These are phyloP conservation scores for Volucella zonaria DNA, from an alignment of 2,888 invertebrate species.

Conservation along the genomic window DNA sequence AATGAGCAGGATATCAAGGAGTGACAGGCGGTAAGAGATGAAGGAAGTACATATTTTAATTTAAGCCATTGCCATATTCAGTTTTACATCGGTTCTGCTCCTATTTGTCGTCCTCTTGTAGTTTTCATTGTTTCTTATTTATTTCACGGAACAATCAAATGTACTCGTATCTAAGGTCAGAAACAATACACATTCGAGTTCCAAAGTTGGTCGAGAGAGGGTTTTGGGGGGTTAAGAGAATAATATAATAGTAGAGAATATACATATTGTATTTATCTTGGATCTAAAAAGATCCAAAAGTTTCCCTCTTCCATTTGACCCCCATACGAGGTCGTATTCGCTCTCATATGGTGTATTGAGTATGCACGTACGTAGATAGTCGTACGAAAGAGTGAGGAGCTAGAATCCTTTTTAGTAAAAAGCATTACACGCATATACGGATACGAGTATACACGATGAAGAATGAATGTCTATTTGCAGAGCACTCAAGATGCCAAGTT, in stretches of 20 bases:
- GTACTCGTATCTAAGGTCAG: constrained; percentile 46
- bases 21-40: neutral
- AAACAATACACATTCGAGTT: constrained; percentile 2
- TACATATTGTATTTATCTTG: constrained; percentile 68
- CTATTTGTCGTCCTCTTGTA: neutral
- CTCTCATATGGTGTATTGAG: neutral
- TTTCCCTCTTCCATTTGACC: constrained; percentile 50
- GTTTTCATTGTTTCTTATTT: constrained; percentile 38
- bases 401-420: constrained; percentile 74
- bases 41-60: neutral
- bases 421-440: constrained; percentile 69
- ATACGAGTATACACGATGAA: constrained; percentile 66
- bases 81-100: neutral
- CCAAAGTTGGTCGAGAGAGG: neutral
- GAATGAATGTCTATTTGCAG: constrained; percentile 79
- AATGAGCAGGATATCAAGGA: neutral
- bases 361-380: constrained; percentile 1
- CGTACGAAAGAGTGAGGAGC: constrained; percentile 11
- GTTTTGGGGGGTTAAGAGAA: constrained; percentile 15
- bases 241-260: constrained; percentile 20
- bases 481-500: constrained; percentile 81
- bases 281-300: constrained; percentile 70
- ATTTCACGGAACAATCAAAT: constrained; percentile 33
- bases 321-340: constrained; percentile 4
- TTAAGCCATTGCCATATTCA: neutral